Base-by-base conservation (phyloP, 2,113 vertebrate genomes). In the Cyanoramphus novaezelandiae region DNA sequence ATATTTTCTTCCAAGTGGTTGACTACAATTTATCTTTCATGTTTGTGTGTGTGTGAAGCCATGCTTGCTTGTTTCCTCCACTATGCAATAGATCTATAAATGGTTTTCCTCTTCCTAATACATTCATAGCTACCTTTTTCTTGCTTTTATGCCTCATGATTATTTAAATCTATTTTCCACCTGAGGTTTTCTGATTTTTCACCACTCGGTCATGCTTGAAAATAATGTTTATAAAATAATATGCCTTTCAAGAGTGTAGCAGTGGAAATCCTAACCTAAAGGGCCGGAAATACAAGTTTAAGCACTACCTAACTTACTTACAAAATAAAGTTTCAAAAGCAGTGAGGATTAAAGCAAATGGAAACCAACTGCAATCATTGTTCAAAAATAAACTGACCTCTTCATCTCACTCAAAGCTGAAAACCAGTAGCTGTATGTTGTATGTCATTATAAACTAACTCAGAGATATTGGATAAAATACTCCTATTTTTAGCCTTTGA, bases 251-350 rank as follows among this genome's bases (percentile, higher is more conserved):
- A 85, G 44, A 92, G 7, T 74, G 65, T 93, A 89, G 57, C 64
- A 50, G 35, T 59, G 18, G 62, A 68, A 89, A 75, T 50, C 57
- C 18, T 72, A 69, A 83, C 3, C 14, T 69, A 63, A 50, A 83
- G 86, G 85, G 47, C 76, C 74, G 82, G 57, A 95, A 90, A 88
- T 78, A 70, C 31, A 94, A 57, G 59, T 91, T 55, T 86, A 89
- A 95, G 84, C 83, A 62, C 52, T 44, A 44, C 59, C 96, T 95
- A 88, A 47, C 25, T 79, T 53, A 50, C 27, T 82, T 50, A 11
- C 41, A 92, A 91, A 97, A 76, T 75, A 64, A 92, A 69, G 14
- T 82, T 95, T 69, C 49, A 62, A 95, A 96, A 86, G 43, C 33
- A 83, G 19, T 19, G 25, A 86, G 59, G 75, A 75, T 64, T 78